Conservation (phyloP, 2,888 invertebrate species). For the Mythimna loreyi region DNA sequence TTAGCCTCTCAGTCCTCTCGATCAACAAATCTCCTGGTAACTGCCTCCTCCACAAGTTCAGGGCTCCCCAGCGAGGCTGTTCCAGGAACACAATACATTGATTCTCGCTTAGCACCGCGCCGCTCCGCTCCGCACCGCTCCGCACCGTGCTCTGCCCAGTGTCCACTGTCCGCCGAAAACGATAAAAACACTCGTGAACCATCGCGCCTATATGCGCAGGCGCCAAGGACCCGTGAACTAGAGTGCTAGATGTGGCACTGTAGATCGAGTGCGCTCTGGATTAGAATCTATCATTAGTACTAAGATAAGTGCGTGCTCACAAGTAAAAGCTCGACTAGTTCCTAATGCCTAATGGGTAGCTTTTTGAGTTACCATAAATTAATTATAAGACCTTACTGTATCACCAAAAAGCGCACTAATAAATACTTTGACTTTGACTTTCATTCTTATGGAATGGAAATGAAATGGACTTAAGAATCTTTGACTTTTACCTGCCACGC, state of each 20-base stretch:
- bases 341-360: too few species aligned
- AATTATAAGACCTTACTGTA: too few species aligned
- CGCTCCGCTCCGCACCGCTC: slow-evolving; percentile 72
- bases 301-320: background rate
- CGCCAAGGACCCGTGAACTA: slow-evolving; percentile 61
- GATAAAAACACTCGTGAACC: slow-evolving; percentile 69
- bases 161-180: slow-evolving; percentile 62
- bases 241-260: slow-evolving; percentile 43
- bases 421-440: too few species aligned
- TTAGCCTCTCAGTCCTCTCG: background rate
- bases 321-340: background rate
- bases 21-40: slow-evolving; percentile 28
- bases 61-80: slow-evolving; percentile 71
- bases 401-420: too few species aligned
- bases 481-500: too few species aligned
- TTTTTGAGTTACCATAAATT: too few species aligned
- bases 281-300: background rate
- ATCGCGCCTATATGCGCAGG: slow-evolving; percentile 70
- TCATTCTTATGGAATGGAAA: too few species aligned
- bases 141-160: slow-evolving; percentile 47
- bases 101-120: slow-evolving; percentile 85
- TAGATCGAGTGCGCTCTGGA: background rate
- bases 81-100: slow-evolving; percentile 87
- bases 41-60: slow-evolving; percentile 71
- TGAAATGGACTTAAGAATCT: too few species aligned